Evolutionary conservation across 2,113 vertebrate species (phyloP), one percentile per base, ranked within the genome.

Genomic region (Misgurnus anguillicaudatus): DNA sequence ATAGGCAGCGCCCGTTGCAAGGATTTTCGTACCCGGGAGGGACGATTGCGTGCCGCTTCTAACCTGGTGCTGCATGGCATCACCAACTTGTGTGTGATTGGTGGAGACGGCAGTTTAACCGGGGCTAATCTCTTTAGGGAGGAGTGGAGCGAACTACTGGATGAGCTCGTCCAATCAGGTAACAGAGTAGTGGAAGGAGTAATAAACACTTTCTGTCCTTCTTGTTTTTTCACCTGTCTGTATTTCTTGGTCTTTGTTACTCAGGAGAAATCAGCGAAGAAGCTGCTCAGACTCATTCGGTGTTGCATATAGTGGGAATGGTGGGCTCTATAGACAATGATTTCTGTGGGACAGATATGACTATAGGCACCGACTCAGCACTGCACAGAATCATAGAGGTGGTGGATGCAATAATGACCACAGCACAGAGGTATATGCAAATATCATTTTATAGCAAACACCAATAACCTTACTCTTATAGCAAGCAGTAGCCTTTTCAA

Each of bases 321-420:
- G 95, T 96, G 77, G 95, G 95, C 65, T 96, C 95, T 77, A 96
- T 96, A 42, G 95, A 96, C 85, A 96, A 96, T 13, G 95, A 96
- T 81, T 96, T 96, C 88, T 96, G 95, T 4, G 94, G 94, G 77
- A 95, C 95, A 0, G 95, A 95, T 75, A 96, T 96, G 94, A 96
- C 95, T 21, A 95, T 96, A 13, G 95, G 95, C 62, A 95, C 95
- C 0, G 95, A 96, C 88, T 96, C 95, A 0, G 95, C 95, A 17
- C 83, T 96, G 84, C 95, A 96, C 74, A 91, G 95, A 60, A 96
- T 96, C 80, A 95, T 95, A 53, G 95, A 96, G 85, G 95, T 96
- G 16, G 88, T 96, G 14, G 95, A 96, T 11, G 94, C 95, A 67
- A 95, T 96, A 85, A 94, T 95, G 94, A 96, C 95, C 53, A 96